These are phyloP conservation scores for Lindbergichthys nudifrons DNA, from an alignment of 2,797 vertebrate species.

Conservation along the genomic window DNA sequence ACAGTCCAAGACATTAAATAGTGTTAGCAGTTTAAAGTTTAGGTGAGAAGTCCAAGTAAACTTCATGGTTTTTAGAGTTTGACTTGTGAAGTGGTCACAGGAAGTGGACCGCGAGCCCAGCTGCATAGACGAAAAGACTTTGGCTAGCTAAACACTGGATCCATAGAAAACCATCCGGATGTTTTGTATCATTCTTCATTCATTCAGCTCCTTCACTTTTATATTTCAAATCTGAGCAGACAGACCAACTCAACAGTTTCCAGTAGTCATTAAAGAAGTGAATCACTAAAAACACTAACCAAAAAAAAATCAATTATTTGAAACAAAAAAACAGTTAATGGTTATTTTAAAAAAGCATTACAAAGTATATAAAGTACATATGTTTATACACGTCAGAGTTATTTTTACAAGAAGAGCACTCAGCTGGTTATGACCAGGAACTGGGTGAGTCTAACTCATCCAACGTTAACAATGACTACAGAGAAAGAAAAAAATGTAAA, in stretches of 20 bases:
- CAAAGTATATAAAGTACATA: constrained; percentile 41
- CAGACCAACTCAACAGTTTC: constrained; percentile 14
- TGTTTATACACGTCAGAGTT: constrained; percentile 40
- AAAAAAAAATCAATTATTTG: constrained; percentile 8
- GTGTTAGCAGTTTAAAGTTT: constrained; percentile 35
- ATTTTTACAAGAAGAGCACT: constrained; percentile 28
- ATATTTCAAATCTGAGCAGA: constrained; percentile 29
- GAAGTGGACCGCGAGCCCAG: constrained; percentile 26
- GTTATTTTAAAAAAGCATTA: constrained; percentile 34
- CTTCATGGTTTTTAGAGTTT: too few species aligned
- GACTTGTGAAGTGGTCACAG: constrained; percentile 16
- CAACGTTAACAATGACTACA: constrained; percentile 7
- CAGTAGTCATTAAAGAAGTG: constrained; percentile 50
- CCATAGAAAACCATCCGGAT: constrained; percentile 34
- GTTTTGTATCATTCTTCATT: constrained; percentile 39
- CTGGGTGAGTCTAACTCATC: background rate
- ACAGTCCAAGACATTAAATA: constrained; percentile 10
- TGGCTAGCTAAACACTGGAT: constrained; percentile 49
- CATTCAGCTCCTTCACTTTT: constrained; percentile 41
- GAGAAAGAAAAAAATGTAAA: background rate
- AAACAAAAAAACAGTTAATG: constrained; percentile 33
- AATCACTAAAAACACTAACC: constrained; percentile 30
- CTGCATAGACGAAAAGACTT: constrained; percentile 65
- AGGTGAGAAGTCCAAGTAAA: background rate
- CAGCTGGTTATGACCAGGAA: constrained; percentile 49